A percentile compares a stretch with the other conserved stretches of the same genome.
phyloP scores from a whole-genome alignment of 2,888 invertebrate species.

The Chirona hameri region DNA sequence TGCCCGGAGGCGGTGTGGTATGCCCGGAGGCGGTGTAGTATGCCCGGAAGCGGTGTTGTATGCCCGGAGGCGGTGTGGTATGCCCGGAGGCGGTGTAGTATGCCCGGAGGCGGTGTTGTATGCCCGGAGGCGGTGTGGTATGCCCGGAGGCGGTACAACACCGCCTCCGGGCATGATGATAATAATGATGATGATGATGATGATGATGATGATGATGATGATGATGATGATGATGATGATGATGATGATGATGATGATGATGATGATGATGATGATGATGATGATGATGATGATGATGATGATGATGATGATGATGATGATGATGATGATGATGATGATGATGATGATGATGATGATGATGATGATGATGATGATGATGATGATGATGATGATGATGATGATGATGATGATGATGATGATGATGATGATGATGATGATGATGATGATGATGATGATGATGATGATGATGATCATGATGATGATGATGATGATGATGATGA shows the following conservation, averaged over 20 bases:
- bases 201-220: slow-evolving; percentile 22
- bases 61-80: too few relatives aligned
- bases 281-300: slow-evolving; percentile 22
- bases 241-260: slow-evolving; percentile 22
- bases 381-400: slow-evolving; percentile 22
- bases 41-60: too few relatives aligned
- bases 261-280: slow-evolving; percentile 22
- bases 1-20: too few relatives aligned
- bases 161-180: too few relatives aligned
- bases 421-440: slow-evolving; percentile 22
- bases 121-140: too few relatives aligned
- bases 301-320: slow-evolving; percentile 22
- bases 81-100: too few relatives aligned
- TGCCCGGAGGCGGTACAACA: too few relatives aligned
- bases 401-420: slow-evolving; percentile 22
- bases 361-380: slow-evolving; percentile 22
- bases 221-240: slow-evolving; percentile 22
- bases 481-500: slow-evolving; percentile 22
- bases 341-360: slow-evolving; percentile 22
- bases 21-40: too few relatives aligned
- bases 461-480: slow-evolving; percentile 11
- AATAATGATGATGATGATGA: neutral
- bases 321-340: slow-evolving; percentile 22
- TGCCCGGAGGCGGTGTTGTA: too few relatives aligned
- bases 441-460: slow-evolving; percentile 22